A percentile compares a stretch with the other conserved stretches of the same genome.
These are phyloP conservation scores for Gnathonemus longibarbis DNA, from an alignment of 2,113 vertebrate genomes.

Conservation along the genomic window DNA sequence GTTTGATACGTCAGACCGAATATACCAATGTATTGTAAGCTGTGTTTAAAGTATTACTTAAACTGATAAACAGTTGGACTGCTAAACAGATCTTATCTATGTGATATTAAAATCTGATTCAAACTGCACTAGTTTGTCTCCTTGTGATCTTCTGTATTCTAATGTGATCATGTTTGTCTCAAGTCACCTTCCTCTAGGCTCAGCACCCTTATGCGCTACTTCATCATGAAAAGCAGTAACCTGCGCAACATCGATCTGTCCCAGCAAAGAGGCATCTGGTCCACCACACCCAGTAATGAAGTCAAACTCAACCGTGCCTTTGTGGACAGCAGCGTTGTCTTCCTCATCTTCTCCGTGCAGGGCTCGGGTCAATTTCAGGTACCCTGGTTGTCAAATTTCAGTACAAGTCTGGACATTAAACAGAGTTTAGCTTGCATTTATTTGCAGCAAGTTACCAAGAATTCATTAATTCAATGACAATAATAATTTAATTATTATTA, in stretches of 20 bases:
- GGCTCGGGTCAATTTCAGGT: conserved; percentile 92
- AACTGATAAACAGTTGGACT: background rate
- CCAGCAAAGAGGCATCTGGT: conserved; percentile 86
- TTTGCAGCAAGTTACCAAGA: background rate
- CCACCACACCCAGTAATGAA: conserved; percentile 77
- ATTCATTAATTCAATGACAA: background rate
- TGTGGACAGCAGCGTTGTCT: conserved; percentile 63
- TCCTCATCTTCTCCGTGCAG: conserved; percentile 88
- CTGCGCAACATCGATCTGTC: conserved; percentile 80
- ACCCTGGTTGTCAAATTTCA: conserved; percentile 1
- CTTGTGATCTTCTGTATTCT: background rate
- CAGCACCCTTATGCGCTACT: conserved; percentile 66
- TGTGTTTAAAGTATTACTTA: background rate
- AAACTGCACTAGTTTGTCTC: background rate
- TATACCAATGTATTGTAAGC: background rate
- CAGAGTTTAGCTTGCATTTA: background rate
- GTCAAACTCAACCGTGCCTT: conserved; percentile 76
- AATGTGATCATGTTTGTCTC: conserved; percentile 32
- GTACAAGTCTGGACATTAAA: background rate
- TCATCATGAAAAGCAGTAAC: conserved; percentile 90
- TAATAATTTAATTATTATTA: no score
- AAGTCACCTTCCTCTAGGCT: conserved; percentile 56
- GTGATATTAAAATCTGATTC: background rate
- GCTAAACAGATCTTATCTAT: background rate
- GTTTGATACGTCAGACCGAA: background rate